Evolutionary conservation across 2,113 vertebrate species (phyloP).

Genomic region (Pelecanoides urinatrix): DNA sequence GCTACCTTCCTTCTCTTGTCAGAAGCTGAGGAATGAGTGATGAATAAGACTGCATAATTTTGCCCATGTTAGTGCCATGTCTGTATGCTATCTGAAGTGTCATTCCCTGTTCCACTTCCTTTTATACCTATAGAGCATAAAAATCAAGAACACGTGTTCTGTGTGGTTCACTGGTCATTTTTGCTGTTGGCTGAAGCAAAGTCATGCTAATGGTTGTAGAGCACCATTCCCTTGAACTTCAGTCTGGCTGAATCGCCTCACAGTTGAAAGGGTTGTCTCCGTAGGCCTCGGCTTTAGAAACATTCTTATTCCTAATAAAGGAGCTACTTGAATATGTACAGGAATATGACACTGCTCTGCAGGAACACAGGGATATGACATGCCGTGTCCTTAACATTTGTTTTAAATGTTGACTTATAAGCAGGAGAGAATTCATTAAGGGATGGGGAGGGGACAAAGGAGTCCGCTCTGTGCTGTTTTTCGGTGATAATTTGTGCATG

Average conservation of each 20-base stretch:
- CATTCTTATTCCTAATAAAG: not conserved
- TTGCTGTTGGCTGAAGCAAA: not conserved
- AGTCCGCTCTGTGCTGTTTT: not conserved
- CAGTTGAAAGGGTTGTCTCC: not conserved
- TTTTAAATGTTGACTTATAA: not conserved
- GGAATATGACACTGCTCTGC: not conserved
- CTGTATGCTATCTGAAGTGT: rapidly evolving
- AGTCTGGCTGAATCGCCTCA: not conserved
- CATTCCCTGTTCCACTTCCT: not conserved
- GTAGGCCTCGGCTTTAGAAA: not conserved
- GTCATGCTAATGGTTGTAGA: not conserved
- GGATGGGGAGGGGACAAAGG: not conserved
- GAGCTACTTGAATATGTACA: not conserved
- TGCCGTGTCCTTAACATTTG: rapidly evolving
- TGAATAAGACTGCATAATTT: not conserved
- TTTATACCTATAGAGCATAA: not conserved
- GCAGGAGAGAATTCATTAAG: not conserved
- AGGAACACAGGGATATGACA: not conserved
- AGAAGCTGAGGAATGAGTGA: not conserved
- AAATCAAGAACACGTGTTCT: rapidly evolving
- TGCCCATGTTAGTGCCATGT: rapidly evolving
- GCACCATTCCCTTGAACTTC: not conserved
- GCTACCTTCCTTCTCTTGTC: not conserved
- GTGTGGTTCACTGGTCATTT: not conserved
- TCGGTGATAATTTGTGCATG: not conserved